Base-by-base conservation (phyloP, 2,888 invertebrate species). In the Hypercompe scribonia region DNA sequence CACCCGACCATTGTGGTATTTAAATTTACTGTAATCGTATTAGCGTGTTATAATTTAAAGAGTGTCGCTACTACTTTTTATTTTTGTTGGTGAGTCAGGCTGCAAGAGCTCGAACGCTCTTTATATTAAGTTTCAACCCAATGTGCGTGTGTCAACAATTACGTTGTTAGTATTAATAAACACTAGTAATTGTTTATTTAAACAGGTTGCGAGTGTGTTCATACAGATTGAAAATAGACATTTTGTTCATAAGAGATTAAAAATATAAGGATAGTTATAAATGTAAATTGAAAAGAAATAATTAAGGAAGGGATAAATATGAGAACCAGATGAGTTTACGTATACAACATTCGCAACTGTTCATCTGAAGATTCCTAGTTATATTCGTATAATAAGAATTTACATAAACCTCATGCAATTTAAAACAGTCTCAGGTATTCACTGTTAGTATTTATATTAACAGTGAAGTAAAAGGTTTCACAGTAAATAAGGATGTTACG, bases 391-490 rank as follows among this genome's bases (percentile, higher is more conserved):
- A 73, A 73, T 73, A 65, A 73, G 46, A 46, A 73, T 70, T 70
- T 70, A 70, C 70, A 66, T 73, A 70, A 70, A 39, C 70, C 66
- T 73, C 73, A 73, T 73, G 34, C 73, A 73, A 66, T 69, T 73
- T 73, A 73, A 73, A 73, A 36, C 50, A 70, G 73, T 66, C 42
- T 42, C 63, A 61, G 66, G 11, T 68, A 74, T 76, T 76, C 72
- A 65, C 71, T 67, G 24, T 36, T 69, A 50, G 36, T 75, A 82
- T 82, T 82, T 82, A 77, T 80, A 61, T 31, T 61, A 31, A 31
- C 7, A 31, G 28, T 15, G 61, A 61, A 8, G 61, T 8, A 31
- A 10, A 31, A 61, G 28, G 78, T 76, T 82, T 83, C 81, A 65
- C 71, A 33, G 77, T 68, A 78, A 18, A 18, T 61, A 61, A n/a